These are phyloP conservation scores for Craniophora ligustri DNA, from an alignment of 2,888 invertebrate species.

Conservation along the genomic window DNA sequence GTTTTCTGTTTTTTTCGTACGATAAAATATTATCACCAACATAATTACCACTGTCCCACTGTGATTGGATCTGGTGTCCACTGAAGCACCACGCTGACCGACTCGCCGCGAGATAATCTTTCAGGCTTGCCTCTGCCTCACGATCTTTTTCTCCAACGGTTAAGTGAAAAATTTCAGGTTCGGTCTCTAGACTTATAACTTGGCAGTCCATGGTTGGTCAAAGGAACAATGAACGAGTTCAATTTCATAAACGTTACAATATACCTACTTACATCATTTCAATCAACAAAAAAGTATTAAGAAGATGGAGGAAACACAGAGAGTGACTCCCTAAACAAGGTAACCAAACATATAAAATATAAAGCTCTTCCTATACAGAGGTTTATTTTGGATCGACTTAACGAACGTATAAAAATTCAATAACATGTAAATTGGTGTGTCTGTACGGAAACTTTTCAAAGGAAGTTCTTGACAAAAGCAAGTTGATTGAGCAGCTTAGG, in stretches of 20 bases:
- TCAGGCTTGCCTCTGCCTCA: too few relatives aligned
- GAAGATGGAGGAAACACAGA: slow-evolving; percentile 19
- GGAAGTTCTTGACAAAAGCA: slow-evolving; percentile 76
- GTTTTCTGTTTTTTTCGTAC: too few relatives aligned
- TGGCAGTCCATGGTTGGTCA: too few relatives aligned
- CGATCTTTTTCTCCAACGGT: too few relatives aligned
- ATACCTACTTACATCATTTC: slow-evolving; percentile 15
- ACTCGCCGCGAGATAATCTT: too few relatives aligned
- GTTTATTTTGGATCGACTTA: slow-evolving; percentile 68
- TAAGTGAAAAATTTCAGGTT: too few relatives aligned
- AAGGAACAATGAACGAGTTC: background rate
- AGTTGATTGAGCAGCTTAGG: slow-evolving; percentile 74
- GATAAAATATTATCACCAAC: too few relatives aligned
- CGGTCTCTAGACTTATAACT: too few relatives aligned
- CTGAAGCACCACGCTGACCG: too few relatives aligned
- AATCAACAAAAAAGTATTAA: slow-evolving; percentile 21
- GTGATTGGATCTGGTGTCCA: too few relatives aligned
- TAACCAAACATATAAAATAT: slow-evolving; percentile 34
- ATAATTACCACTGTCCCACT: too few relatives aligned
- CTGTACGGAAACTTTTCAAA: slow-evolving; percentile 80
- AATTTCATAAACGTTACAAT: background rate
- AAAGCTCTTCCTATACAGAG: slow-evolving; percentile 23
- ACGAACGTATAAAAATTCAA: slow-evolving; percentile 86
- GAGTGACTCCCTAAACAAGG: slow-evolving; percentile 30
- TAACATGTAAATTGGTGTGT: slow-evolving; percentile 86